Conservation (phyloP, 1,140 invertebrate species). For the Tachypleus tridentatus region DNA sequence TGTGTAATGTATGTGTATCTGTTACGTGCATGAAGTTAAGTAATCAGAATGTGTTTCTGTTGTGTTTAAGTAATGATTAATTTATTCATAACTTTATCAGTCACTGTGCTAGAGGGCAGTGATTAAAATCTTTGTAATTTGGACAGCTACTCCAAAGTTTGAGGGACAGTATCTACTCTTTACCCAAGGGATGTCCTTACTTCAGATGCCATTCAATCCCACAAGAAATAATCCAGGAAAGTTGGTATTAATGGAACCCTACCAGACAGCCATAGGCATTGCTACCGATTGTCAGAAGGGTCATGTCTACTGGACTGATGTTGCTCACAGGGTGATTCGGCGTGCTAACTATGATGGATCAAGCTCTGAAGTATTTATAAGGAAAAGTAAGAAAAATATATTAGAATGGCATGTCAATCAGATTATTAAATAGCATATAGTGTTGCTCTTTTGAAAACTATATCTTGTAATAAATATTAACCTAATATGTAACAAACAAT, state of each 20-base stretch:
- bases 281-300: constrained; percentile 77
- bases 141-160: constrained; percentile 44
- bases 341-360: constrained; percentile 60
- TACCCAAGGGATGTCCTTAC: constrained; percentile 75
- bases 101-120: no score
- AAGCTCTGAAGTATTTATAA: constrained; percentile 25
- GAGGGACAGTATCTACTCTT: constrained; percentile 72
- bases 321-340: constrained; percentile 57
- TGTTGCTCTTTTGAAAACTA: no score
- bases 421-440: no score
- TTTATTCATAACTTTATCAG: neutral
- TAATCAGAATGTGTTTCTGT: no score
- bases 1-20: no score
- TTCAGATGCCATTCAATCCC: constrained; percentile 55
- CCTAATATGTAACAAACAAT: no score
- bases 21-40: no score
- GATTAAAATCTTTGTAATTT: no score
- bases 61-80: constrained; percentile 14
- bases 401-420: neutral
- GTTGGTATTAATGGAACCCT: constrained; percentile 35
- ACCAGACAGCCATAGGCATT: constrained; percentile 47
- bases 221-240: constrained; percentile 31
- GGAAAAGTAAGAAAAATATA: constrained; percentile 17
- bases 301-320: constrained; percentile 82
- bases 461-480: no score